A percentile compares a stretch with the other conserved stretches of the same genome.
Conservation (phyloP, 2,888 invertebrate species). For the Desoria tigrina region DNA sequence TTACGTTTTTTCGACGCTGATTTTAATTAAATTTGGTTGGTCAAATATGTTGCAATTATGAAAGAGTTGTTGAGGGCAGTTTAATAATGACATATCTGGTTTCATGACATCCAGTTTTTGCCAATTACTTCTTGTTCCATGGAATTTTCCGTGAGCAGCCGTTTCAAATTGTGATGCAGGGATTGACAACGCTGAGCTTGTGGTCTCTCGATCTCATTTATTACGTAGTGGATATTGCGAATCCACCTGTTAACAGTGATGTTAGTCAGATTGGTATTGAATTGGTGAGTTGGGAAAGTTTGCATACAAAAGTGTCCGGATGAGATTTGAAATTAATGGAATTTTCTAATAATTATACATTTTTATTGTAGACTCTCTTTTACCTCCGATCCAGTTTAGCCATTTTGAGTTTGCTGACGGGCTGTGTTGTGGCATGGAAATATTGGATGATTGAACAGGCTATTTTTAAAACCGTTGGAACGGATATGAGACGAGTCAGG, state of each 20-base stretch:
- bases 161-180: constrained; percentile 44
- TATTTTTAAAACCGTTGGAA: constrained; percentile 42
- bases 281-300: no score
- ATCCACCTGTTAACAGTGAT: constrained; percentile 24
- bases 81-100: neutral
- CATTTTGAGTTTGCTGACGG: constrained; percentile 16
- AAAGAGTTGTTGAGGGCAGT: neutral
- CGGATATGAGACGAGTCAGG: constrained; percentile 33
- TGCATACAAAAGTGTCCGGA: no score
- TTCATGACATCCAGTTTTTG: constrained; percentile 23
- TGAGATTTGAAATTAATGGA: no score
- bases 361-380: neutral
- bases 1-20: constrained; percentile 37
- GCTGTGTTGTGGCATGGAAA: constrained; percentile 31
- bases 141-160: constrained; percentile 42
- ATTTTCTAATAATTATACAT: no score
- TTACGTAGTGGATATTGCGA: constrained; percentile 23
- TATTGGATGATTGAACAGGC: constrained; percentile 38
- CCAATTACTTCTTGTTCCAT: constrained; percentile 39
- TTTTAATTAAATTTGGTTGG: constrained; percentile 40
- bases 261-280: constrained; percentile 24
- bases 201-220: constrained; percentile 41
- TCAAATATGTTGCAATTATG: neutral
- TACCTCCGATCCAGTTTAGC: neutral
- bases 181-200: constrained; percentile 32